A percentile compares a stretch with the other conserved stretches of the same genome.
Conservation (phyloP, 23 tunicate genomes). For the Oikopleura dioica region DNA sequence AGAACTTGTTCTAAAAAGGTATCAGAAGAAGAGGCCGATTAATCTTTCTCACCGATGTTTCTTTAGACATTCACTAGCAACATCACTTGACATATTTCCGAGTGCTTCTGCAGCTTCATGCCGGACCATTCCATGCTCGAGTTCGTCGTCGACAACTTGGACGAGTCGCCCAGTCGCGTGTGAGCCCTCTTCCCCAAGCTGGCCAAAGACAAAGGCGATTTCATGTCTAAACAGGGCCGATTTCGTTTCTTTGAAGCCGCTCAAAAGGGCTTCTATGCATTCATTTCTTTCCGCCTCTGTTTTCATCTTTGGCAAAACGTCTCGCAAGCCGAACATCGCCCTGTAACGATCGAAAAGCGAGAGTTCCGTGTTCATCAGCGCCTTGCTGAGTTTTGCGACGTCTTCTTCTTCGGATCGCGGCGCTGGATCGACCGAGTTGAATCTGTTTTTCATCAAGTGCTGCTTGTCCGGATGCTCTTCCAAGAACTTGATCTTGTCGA, state of each 20-base stretch:
- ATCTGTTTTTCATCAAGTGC: background rate
- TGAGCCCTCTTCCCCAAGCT: conserved; percentile 27
- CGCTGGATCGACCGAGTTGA: conserved; percentile 27
- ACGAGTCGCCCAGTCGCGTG: conserved; percentile 28
- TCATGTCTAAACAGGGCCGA: conserved; percentile 84
- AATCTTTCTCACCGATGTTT: too few relatives aligned
- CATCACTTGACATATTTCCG: conserved; percentile 49
- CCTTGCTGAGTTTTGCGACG: conserved; percentile 17
- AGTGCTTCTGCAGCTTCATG: conserved; percentile 95
- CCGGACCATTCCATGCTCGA: conserved; percentile 59
- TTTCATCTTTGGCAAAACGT: too few relatives aligned
- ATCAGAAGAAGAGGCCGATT: too few relatives aligned
- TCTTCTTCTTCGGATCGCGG: conserved; percentile 12
- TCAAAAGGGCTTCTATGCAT: conserved; percentile 26
- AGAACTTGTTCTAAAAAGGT: conserved; percentile 20
- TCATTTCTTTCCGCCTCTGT: too few relatives aligned
- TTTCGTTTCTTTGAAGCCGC: conserved; percentile 36
- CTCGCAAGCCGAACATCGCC: conserved; percentile 86
- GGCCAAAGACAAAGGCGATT: conserved; percentile 78
- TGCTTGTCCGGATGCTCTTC: background rate
- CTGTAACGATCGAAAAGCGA: conserved; percentile 63
- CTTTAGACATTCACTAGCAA: conserved; percentile 20
- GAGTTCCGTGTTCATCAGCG: conserved; percentile 15
- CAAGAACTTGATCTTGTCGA: conserved; percentile 26
- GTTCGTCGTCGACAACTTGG: conserved; percentile 16